These are phyloP conservation scores for Eueides isabella DNA, from an alignment of 1,140 invertebrate genomes.

Conservation along the genomic window DNA sequence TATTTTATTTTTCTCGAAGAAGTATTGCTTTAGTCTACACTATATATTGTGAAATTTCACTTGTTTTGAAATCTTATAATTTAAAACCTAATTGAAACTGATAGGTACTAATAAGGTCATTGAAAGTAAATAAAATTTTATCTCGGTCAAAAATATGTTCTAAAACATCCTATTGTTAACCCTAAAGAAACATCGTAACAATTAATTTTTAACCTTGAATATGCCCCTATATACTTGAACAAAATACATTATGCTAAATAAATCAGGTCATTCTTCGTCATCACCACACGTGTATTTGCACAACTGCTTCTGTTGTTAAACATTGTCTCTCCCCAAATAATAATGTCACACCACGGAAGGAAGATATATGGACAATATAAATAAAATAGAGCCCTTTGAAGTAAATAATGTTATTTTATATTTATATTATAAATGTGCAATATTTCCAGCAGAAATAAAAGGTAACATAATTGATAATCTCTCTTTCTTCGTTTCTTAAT, in stretches of 20 bases:
- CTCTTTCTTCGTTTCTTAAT: no score
- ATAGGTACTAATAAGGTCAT: no score
- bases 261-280: constrained; percentile 14
- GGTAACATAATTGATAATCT: no score
- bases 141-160: background rate
- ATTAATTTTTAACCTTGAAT: constrained; percentile 21
- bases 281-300: constrained; percentile 30
- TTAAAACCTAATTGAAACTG: no score
- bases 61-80: no score
- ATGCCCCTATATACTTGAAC: constrained; percentile 18
- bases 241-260: constrained; percentile 9
- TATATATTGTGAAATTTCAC: no score
- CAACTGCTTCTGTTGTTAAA: constrained; percentile 19
- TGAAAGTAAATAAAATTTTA: no score
- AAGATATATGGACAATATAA: background rate
- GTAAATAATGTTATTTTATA: background rate
- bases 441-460: no score
- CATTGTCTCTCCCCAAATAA: constrained; percentile 2
- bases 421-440: background rate
- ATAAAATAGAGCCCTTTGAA: background rate
- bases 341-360: background rate
- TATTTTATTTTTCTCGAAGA: no score
- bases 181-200: constrained; percentile 6
- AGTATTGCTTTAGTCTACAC: no score
- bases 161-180: constrained; percentile 5